Evolutionary conservation across 2,888 invertebrate genomes (phyloP).

Genomic region (Apantesis nais): DNA sequence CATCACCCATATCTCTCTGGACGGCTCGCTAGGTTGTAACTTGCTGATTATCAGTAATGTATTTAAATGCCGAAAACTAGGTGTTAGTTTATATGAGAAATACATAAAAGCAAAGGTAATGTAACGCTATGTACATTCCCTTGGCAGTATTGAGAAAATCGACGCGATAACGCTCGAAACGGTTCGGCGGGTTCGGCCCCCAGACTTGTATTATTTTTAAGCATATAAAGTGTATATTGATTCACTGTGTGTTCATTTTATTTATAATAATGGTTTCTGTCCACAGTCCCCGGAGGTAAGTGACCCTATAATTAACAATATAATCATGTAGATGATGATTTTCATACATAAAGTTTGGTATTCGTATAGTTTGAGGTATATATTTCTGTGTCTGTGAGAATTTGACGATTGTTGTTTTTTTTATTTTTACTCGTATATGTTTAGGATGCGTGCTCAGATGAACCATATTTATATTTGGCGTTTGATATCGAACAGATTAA

Average conservation of each 20-base stretch:
- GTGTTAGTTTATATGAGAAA: constrained; percentile 64
- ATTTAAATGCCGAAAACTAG: constrained; percentile 64
- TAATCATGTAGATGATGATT: constrained; percentile 32
- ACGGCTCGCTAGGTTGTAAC: constrained; percentile 61
- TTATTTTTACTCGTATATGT: constrained; percentile 33
- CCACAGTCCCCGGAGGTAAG: constrained; percentile 81
- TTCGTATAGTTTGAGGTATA: constrained; percentile 18
- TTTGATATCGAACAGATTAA: constrained; percentile 20
- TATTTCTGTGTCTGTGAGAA: constrained; percentile 31
- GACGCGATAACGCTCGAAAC: constrained; percentile 53
- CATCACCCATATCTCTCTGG: constrained; percentile 53
- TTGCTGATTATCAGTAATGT: constrained; percentile 41
- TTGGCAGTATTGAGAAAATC: constrained; percentile 69
- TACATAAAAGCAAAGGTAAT: constrained; percentile 68
- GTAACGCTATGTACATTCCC: constrained; percentile 75
- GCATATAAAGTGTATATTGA: constrained; percentile 85
- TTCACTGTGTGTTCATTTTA: constrained; percentile 84
- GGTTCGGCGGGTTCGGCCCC: constrained; percentile 63
- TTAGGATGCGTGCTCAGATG: constrained; percentile 9
- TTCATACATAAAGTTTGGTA: constrained; percentile 26
- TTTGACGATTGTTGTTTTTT: constrained; percentile 24
- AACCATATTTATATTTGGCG: constrained; percentile 32
- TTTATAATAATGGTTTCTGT: constrained; percentile 81
- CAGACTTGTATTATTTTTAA: constrained; percentile 81
- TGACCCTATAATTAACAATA: constrained; percentile 61